phyloP scores from a whole-genome alignment of 2,113 vertebrate genomes.

The Pseudorectes ferrugineus region DNA sequence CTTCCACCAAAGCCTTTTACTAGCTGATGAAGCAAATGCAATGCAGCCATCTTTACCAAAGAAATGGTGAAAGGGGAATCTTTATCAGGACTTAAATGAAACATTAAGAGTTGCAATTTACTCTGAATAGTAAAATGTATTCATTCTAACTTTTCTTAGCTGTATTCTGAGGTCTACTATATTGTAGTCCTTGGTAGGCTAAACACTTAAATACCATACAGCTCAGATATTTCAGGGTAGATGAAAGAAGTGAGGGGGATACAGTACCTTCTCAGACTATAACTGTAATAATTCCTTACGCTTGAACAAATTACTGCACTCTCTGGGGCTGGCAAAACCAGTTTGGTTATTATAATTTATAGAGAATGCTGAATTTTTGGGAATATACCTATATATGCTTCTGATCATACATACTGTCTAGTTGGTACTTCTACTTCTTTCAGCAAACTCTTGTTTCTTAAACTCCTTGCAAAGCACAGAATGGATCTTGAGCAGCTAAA shows the following conservation, averaged over 20 bases:
- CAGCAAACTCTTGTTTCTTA: not conserved
- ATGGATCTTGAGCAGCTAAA: not conserved
- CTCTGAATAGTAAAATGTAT: not conserved
- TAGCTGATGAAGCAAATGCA: not conserved
- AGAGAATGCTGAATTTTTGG: not conserved
- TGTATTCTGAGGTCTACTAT: not conserved
- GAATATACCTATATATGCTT: not conserved
- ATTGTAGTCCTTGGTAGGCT: not conserved
- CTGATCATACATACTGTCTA: not conserved
- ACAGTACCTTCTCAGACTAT: not conserved
- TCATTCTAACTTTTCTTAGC: not conserved
- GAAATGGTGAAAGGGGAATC: conserved; percentile 2
- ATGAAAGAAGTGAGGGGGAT: not conserved
- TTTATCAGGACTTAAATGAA: not conserved
- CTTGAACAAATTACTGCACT: not conserved
- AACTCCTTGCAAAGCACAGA: not conserved
- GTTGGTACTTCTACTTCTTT: not conserved
- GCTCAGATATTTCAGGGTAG: not conserved
- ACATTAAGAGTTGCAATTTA: not conserved
- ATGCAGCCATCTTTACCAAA: not conserved
- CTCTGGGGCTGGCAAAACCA: not conserved
- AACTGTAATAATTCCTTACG: not conserved
- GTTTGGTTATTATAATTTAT: not conserved
- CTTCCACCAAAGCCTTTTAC: not conserved
- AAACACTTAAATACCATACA: not conserved